Conservation (phyloP, 2,797 vertebrate species). For the Ceyx erithaca region DNA sequence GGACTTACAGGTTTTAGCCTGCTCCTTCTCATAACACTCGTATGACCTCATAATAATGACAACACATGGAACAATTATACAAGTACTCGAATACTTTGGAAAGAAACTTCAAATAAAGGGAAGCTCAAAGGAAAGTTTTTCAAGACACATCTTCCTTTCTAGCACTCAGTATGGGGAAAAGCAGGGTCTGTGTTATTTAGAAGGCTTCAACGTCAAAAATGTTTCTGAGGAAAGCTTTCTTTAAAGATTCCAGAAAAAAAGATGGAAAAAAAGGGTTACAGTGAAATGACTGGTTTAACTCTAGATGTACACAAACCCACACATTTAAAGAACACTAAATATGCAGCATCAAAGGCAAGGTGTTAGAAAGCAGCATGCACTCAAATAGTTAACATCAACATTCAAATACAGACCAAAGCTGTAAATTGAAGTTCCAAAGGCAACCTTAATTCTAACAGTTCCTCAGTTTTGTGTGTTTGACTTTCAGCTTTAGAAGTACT, state of each 20-base stretch:
- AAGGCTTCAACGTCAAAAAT: not conserved
- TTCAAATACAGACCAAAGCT: conserved; percentile 5
- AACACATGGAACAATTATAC: not conserved
- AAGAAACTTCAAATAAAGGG: not conserved
- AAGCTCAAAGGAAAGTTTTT: not conserved
- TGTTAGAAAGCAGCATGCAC: not conserved
- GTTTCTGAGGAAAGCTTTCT: not conserved
- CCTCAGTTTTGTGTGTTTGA: not conserved
- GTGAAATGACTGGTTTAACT: not conserved
- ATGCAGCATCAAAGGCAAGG: not conserved
- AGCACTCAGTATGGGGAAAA: not conserved
- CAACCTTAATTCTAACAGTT: conserved; percentile 1
- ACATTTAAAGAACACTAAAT: not conserved
- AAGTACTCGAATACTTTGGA: not conserved
- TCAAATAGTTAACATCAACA: conserved; percentile 15
- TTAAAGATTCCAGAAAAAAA: not conserved
- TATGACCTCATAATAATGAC: not conserved
- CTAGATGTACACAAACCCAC: not conserved
- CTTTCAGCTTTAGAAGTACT: not conserved
- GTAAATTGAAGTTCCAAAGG: not conserved
- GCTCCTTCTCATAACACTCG: not conserved
- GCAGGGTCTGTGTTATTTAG: not conserved
- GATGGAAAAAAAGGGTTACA: not conserved
- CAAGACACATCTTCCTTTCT: not conserved
- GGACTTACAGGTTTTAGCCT: not conserved